Evolutionary conservation across 2,797 vertebrate species (phyloP), one percentile per base, ranked within the genome.

Genomic region (Phalanger gymnotis): DNA sequence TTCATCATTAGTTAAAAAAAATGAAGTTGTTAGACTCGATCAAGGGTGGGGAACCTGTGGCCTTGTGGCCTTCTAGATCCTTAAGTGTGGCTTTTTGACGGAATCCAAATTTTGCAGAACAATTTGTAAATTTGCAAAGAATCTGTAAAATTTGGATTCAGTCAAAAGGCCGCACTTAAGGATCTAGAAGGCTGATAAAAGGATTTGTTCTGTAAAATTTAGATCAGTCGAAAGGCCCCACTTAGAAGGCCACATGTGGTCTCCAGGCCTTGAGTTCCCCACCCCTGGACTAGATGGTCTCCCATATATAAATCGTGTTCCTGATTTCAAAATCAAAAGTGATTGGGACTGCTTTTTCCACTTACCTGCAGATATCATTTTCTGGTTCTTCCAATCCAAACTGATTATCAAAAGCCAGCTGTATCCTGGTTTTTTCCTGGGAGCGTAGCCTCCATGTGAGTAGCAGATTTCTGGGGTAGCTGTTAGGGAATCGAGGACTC

Each of bases 351-450:
- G 4, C n/a, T 47, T 0, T 0, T 22, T 51, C 56, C 34, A 97
- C 99, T 99, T 98, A 99, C 99, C 99, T 99, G 99, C 99, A 99
- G 95, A 99, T 99, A 93, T 99, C 99, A 94, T 99, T 99, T 97
- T 99, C 99, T 0, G 99, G 99, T 97, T 99, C 99, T 98, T 99
- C 99, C 98, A 99, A 98, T 91, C 99, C 99, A 94, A 99, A 99
- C 96, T 99, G 99, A 97, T 98, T 98, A 94, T 99, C 99, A 96
- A 99, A 99, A 92, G 99, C 99, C 97, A 99, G 98, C 94, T 99
- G 99, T 98, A 99, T 99, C 96, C 98, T 99, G 6, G 99, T 99
- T 95, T 98, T 99, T 6, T 99, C 99, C 0, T 99, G 99, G 0
- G 99, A 99, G 54, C 97, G 98, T 90, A 99, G 99, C 95, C 99